phyloP scores from a whole-genome alignment of 2,797 vertebrate species.

The Danio choprae region DNA sequence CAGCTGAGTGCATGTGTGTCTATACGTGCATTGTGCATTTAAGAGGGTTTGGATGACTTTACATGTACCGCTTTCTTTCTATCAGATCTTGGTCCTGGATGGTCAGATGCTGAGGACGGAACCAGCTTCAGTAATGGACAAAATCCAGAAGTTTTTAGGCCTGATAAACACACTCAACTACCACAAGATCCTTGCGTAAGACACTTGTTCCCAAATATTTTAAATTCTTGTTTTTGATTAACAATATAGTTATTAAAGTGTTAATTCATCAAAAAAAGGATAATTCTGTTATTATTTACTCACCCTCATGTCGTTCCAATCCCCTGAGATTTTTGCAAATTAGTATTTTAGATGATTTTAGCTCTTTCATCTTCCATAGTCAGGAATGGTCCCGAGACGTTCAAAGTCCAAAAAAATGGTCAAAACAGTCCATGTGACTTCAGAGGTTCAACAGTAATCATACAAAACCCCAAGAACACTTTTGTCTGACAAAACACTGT shows the following conservation, averaged over 20 bases:
- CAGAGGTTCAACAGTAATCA: too few species aligned
- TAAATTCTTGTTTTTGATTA: conserved; percentile 17
- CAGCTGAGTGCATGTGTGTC: neutral
- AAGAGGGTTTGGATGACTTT: neutral
- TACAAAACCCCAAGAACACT: too few species aligned
- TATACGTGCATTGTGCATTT: neutral
- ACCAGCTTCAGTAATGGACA: conserved; percentile 95
- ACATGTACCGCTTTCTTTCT: conserved; percentile 34
- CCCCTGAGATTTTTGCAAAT: too few species aligned
- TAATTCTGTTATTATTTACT: too few species aligned
- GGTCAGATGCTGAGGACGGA: conserved; percentile 95
- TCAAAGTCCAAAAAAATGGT: too few species aligned
- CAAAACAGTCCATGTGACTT: too few species aligned
- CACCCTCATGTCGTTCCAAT: too few species aligned
- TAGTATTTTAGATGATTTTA: too few species aligned
- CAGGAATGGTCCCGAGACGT: too few species aligned
- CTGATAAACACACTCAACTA: conserved; percentile 91
- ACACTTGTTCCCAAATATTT: conserved; percentile 20
- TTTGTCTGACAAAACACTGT: too few species aligned
- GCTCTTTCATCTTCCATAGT: too few species aligned
- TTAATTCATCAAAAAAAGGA: too few species aligned
- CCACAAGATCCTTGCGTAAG: conserved; percentile 95
- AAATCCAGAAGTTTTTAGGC: conserved; percentile 94
- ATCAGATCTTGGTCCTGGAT: conserved; percentile 92
- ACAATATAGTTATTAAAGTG: neutral